These are phyloP conservation scores for Gorsachius goisagi DNA, from an alignment of 2,113 vertebrate genomes.

Conservation along the genomic window DNA sequence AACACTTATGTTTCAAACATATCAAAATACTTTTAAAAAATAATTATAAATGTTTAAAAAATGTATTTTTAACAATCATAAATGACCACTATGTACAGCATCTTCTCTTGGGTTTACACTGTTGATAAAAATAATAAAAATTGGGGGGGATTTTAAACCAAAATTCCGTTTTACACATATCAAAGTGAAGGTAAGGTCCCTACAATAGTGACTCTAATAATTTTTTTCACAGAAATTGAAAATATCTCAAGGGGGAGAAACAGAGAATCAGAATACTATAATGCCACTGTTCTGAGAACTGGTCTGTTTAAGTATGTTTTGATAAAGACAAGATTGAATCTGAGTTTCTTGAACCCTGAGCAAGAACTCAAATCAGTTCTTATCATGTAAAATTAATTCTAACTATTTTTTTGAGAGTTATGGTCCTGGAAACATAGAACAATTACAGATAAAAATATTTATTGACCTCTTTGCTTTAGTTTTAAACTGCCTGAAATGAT, in stretches of 20 bases:
- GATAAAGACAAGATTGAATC: neutral
- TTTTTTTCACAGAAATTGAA: neutral
- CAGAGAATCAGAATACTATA: neutral
- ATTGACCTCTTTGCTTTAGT: neutral
- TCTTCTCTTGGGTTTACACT: neutral
- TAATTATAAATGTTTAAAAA: neutral
- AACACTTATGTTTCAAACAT: neutral
- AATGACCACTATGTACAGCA: neutral
- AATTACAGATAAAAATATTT: neutral
- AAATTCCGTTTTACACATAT: neutral
- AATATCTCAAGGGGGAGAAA: neutral
- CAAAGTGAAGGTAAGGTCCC: neutral
- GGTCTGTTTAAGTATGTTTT: neutral
- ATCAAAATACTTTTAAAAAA: neutral
- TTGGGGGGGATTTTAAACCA: neutral
- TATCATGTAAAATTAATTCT: neutral
- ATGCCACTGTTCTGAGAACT: neutral
- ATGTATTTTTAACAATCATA: neutral
- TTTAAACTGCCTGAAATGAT: neutral
- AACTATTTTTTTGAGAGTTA: neutral
- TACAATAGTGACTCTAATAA: neutral
- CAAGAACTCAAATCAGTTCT: neutral
- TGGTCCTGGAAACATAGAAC: neutral
- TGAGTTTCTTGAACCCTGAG: neutral
- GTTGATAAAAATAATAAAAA: neutral